Base-by-base conservation (phyloP, 2,113 vertebrate species). In the Nanorana parkeri region DNA sequence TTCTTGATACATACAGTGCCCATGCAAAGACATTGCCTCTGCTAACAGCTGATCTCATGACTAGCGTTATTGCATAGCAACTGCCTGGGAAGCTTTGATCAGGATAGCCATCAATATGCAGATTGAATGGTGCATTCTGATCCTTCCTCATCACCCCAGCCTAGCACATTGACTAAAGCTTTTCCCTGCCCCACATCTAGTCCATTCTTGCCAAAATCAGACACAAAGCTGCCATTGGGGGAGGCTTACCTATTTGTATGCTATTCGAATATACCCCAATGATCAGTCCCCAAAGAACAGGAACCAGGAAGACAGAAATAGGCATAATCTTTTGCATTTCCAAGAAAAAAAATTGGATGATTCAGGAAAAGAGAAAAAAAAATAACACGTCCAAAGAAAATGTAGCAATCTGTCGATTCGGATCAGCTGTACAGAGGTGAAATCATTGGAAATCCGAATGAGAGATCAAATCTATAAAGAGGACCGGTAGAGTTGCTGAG, bases 311-410 rank as follows among this genome's bases (percentile, higher is more conserved):
- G 86, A 95, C 88, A 93, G 94, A 93, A 92, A 96, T 92, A 94
- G 93, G 94, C 93, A 95, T 95, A 90, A 95, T 96, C 93, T 96
- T 96, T 91, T 94, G 95, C 96, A 98, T 99, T 94, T 96, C 95
- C 95, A 93, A 92, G 92, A 91, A 88, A 91, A 92, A 92, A 91
- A 92, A 91, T 85, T 11, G 86, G 93, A 93, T 92, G 95, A 94
- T 96, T 95, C 95, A 94, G 90, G 26, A 74, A 89, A 88, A 91
- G 89, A 80, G 86, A 78, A 66, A 71, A 51, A 47, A 13, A 8
- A 47, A 10, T 1, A 96, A 95, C 95, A 94, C 90, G 54, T 36
- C 89, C 88, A 91, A 90, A 80, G 86, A 78, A 66, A 71, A 51
- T 79, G 74, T 84, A 84, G 87, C 85, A 56, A 84, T 87, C 88